A percentile compares a stretch with the other conserved stretches of the same genome.
Conservation (phyloP, 2,888 invertebrate species). For the Eurytoma adleriae region DNA sequence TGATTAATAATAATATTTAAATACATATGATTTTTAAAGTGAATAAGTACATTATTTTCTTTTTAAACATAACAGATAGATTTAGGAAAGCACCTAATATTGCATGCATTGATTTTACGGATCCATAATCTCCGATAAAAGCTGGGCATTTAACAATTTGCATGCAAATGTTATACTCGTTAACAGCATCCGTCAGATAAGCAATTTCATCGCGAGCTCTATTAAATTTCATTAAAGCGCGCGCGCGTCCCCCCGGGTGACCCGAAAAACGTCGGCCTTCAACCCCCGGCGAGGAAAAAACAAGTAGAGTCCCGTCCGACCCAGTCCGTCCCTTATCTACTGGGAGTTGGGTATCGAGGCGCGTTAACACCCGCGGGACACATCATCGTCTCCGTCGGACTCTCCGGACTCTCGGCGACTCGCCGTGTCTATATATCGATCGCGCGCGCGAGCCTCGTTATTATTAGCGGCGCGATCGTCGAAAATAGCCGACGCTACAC, state of each 20-base stretch:
- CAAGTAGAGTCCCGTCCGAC: not conserved
- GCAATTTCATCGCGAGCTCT: too few relatives aligned
- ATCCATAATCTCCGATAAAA: too few relatives aligned
- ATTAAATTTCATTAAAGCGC: too few relatives aligned
- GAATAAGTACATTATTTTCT: too few relatives aligned
- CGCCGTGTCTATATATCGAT: conserved; percentile 33
- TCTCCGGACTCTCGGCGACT: not conserved
- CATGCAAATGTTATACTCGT: too few relatives aligned
- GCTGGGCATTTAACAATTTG: too few relatives aligned
- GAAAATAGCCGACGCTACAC: conserved; percentile 41
- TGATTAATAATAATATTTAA: too few relatives aligned
- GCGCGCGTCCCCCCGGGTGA: not conserved
- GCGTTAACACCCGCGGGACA: not conserved
- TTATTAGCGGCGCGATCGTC: conserved; percentile 44
- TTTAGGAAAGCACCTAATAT: not conserved
- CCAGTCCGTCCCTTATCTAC: not conserved
- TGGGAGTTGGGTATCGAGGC: not conserved
- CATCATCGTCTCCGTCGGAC: conserved; percentile 21
- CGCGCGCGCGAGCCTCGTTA: conserved; percentile 30
- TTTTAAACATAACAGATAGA: not conserved
- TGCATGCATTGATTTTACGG: not conserved
- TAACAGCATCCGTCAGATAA: too few relatives aligned
- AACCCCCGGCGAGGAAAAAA: not conserved
- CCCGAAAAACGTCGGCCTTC: not conserved
- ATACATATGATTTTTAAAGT: too few relatives aligned